Base-by-base conservation (phyloP, 2,797 vertebrate species). In the Mionectes olivaceus region DNA sequence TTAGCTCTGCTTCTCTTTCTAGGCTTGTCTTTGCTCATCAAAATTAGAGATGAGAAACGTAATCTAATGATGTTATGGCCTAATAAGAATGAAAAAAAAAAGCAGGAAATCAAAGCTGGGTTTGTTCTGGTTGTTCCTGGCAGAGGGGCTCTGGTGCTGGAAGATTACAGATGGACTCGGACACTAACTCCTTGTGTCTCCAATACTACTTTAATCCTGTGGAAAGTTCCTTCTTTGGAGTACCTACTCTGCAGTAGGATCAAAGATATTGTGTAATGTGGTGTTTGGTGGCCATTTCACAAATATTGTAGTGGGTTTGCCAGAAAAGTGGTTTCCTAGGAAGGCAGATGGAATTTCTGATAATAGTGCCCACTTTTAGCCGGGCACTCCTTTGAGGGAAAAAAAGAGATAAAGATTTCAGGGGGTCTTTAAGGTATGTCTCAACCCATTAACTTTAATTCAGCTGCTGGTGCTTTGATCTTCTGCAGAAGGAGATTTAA, bases 391-490 rank as follows among this genome's bases (percentile, higher is more conserved):
- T 89, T 61, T 70, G 44, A 60, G 18, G 25, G 8, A 3, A 28
- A 37, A 55, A 77, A 73, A 71, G 16, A 37, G 37, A 9, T 11
- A 23, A 86, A 69, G 81, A 93, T 96, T 98, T 97, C 87, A 93
- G 81, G 69, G 69, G 41, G 19, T 83, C 86, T 91, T 87, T 91
- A 91, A 97, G 96, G 95, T 90, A 96, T 97, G 93, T 80, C 96
- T 97, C 93, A 97, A 97, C 61, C 97, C 97, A 98, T 98, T 98
- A 98, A 90, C 97, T 96, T 98, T 97, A 96, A 94, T 97, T 98
- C 95, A 95, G 95, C 95, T 96, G 67, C 89, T 83, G 77, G 52
- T 14, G 90, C 98, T 99, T 99, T 98, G 98, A 98, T 98, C 97
- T 98, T 98, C 95, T 90, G 93, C 89, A 93, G 96, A 97, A 97